Evolutionary conservation across 2,888 invertebrate genomes (phyloP), one percentile per base, ranked within the genome.

Genomic region (Leptarthrus brevirostris): DNA sequence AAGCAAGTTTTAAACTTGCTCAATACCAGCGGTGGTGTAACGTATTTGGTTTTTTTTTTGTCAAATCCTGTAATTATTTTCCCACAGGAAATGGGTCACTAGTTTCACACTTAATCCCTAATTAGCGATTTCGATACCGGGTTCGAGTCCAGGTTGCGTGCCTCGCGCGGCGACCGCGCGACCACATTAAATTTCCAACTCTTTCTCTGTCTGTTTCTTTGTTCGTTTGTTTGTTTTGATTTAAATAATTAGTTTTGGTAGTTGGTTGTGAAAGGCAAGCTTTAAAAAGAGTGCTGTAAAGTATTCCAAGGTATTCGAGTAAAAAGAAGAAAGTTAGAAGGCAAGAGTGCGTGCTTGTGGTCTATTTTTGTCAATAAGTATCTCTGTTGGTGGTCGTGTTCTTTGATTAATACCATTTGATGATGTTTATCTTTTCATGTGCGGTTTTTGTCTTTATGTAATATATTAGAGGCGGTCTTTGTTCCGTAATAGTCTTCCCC

Each of bases 351-450:
- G 69, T 69, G 69, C 20, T 69, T 69, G 69, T 69, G 49, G 12
- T 52, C 52, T 34, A 69, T 69, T 69, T 30, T 18, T 61, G 22
- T 69, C 69, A 52, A 69, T 69, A 52, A 69, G 52, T 69, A 30
- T 69, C 69, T 52, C 52, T 69, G 52, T 69, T 54, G 52, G 69
- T 69, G 52, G 71, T 71, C 71, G 54, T 71, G 71, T 36, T 71
- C 24, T 61, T 54, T 71, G 71, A 71, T 71, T 71, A 71, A 71
- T 71, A 54, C 54, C 54, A 71, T 71, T 40, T 40, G 54, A 71
- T 71, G 71, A 71, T 54, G 71, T 71, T 71, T 71, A 71, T 71
- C 71, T 71, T 71, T 71, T 54, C 71, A 71, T 71, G 71, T 53
- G 53, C 54, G 54, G 71, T 54, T 54, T 71, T 71, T 71, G 53